phyloP scores from a whole-genome alignment of 2,888 invertebrate species.

The Eudasyphora cyanicolor region DNA sequence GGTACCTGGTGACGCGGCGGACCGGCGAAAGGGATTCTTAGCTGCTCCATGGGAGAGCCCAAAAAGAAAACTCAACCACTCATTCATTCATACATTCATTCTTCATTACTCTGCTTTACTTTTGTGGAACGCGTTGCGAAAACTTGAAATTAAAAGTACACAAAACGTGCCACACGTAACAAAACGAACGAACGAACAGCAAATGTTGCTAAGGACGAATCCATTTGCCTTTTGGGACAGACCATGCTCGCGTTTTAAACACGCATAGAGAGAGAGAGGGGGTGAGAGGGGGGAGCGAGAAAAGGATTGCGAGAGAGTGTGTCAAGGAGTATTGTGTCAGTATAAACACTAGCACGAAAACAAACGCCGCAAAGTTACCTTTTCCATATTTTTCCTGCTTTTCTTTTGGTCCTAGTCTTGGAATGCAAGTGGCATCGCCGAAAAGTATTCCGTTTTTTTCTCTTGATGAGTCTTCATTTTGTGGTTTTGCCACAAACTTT shows the following conservation, averaged over 20 bases:
- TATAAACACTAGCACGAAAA: not conserved
- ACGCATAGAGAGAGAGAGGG: too few relatives aligned
- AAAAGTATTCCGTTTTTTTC: not conserved
- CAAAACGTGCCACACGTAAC: constrained; percentile 56
- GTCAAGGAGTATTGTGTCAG: not conserved
- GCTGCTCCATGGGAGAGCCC: too few relatives aligned
- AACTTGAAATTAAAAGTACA: constrained; percentile 60
- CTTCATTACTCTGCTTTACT: not conserved
- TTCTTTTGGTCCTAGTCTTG: too few relatives aligned
- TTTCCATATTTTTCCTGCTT: not conserved
- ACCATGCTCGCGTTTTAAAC: too few relatives aligned
- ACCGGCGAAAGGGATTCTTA: too few relatives aligned
- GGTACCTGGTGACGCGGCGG: not conserved
- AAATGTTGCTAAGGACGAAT: constrained; percentile 3
- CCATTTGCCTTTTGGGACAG: constrained; percentile 7
- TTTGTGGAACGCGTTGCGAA: constrained; percentile 7
- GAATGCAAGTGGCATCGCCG: not conserved
- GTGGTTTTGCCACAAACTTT: constrained; percentile 49
- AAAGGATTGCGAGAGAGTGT: not conserved
- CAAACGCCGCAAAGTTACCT: not conserved
- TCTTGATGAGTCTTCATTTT: constrained; percentile 13
- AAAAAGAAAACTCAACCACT: constrained; percentile 10
- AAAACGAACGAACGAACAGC: constrained; percentile 20
- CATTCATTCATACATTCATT: too few relatives aligned
- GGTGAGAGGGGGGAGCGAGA: not conserved